Conservation (phyloP, 2,113 vertebrate species). For the Apteryx mantelli region DNA sequence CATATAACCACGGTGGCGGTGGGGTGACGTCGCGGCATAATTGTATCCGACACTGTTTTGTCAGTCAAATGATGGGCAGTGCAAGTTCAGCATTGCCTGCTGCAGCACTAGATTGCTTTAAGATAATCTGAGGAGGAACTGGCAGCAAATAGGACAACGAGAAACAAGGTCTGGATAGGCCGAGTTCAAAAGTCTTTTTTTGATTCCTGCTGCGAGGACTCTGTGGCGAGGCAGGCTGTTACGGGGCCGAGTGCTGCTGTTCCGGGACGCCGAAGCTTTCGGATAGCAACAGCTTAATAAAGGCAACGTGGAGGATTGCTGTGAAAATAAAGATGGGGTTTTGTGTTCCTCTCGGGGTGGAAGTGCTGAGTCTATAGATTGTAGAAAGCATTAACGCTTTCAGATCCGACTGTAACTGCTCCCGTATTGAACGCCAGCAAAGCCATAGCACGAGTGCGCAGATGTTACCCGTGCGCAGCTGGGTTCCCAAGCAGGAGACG, state of each 20-base stretch:
- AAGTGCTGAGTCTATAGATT: not conserved
- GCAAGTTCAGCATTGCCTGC: not conserved
- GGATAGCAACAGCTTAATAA: fast-evolving
- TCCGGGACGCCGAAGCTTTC: fast-evolving
- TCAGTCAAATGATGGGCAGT: not conserved
- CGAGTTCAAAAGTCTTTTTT: not conserved
- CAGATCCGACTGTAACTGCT: not conserved
- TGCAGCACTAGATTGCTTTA: not conserved
- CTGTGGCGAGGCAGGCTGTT: not conserved
- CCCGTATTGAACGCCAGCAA: fast-evolving
- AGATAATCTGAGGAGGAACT: not conserved
- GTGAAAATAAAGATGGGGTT: not conserved
- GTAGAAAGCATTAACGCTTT: fast-evolving
- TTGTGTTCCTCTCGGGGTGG: not conserved
- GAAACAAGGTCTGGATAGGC: not conserved
- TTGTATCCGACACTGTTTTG: not conserved
- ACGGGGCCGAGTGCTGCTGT: fast-evolving
- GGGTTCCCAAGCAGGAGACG: not conserved
- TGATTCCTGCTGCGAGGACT: not conserved
- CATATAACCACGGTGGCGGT: not conserved
- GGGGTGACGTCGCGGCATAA: not conserved
- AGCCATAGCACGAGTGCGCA: not conserved
- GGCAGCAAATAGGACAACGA: not conserved
- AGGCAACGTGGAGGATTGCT: not conserved
- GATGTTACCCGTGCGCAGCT: not conserved